phyloP scores from a whole-genome alignment of 2,888 invertebrate genomes.

The Rhagonycha fulva region DNA sequence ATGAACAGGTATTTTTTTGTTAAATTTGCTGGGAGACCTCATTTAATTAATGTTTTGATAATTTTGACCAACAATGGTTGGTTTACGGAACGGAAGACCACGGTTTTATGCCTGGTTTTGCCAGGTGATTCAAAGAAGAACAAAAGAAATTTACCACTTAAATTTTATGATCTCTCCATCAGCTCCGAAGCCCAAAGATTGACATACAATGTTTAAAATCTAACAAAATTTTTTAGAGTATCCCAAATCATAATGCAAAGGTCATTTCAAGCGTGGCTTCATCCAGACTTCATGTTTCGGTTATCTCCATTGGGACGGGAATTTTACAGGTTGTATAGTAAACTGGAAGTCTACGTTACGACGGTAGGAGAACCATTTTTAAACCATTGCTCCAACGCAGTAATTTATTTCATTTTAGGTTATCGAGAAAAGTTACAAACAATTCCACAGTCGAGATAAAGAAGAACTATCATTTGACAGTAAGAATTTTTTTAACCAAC shows the following conservation, averaged over 20 bases:
- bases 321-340: not conserved
- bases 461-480: not conserved
- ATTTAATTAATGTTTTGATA: no score
- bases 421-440: conserved; percentile 4
- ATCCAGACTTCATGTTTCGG: not conserved
- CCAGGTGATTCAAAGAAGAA: no score
- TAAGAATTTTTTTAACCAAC: not conserved
- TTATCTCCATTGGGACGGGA: not conserved
- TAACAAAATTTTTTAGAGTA: not conserved
- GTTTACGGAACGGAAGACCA: not conserved
- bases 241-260: not conserved
- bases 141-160: no score
- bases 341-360: not conserved
- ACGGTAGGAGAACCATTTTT: not conserved
- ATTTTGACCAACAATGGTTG: not conserved
- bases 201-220: no score
- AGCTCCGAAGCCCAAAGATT: no score
- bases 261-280: not conserved
- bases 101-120: not conserved
- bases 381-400: not conserved
- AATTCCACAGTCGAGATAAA: conserved; percentile 4
- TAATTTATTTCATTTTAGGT: conserved; percentile 2
- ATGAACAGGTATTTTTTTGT: no score
- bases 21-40: no score
- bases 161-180: no score